phyloP scores from a whole-genome alignment of 2,113 vertebrate species.

The Etheostoma spectabile region DNA sequence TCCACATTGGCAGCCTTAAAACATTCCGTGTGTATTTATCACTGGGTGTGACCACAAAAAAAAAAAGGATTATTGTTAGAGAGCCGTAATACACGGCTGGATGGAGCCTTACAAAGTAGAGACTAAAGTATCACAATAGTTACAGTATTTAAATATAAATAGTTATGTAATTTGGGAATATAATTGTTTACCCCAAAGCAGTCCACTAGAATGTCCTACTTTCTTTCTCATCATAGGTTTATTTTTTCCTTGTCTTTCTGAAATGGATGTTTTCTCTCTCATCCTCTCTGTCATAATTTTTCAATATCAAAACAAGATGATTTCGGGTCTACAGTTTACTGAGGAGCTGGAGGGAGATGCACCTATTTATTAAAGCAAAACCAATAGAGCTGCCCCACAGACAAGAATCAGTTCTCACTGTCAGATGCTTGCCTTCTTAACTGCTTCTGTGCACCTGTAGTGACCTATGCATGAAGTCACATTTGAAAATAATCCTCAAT shows the following conservation, averaged over 20 bases:
- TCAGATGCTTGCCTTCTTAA: neutral
- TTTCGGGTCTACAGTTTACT: neutral
- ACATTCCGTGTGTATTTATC: neutral
- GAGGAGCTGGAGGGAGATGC: constrained; percentile 31
- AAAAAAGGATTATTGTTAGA: neutral
- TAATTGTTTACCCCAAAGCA: constrained; percentile 32
- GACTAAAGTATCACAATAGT: neutral
- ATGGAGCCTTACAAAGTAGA: neutral
- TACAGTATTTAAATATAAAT: neutral
- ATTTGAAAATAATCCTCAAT: neutral
- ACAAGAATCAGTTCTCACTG: constrained; percentile 9
- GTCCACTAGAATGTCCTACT: neutral
- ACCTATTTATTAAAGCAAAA: constrained; percentile 49
- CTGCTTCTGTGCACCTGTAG: neutral
- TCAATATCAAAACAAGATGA: constrained; percentile 5
- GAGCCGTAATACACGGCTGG: neutral
- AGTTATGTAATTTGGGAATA: constrained; percentile 27
- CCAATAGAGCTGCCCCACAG: constrained; percentile 39
- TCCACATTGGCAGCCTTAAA: neutral
- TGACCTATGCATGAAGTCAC: neutral
- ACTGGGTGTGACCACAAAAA: neutral
- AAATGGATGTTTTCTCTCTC: constrained; percentile 21
- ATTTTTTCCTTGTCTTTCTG: neutral
- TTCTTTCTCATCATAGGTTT: constrained; percentile 22
- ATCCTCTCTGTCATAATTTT: neutral